These are phyloP conservation scores for Callinectes sapidus DNA, from an alignment of 2,888 invertebrate genomes.

Conservation along the genomic window DNA sequence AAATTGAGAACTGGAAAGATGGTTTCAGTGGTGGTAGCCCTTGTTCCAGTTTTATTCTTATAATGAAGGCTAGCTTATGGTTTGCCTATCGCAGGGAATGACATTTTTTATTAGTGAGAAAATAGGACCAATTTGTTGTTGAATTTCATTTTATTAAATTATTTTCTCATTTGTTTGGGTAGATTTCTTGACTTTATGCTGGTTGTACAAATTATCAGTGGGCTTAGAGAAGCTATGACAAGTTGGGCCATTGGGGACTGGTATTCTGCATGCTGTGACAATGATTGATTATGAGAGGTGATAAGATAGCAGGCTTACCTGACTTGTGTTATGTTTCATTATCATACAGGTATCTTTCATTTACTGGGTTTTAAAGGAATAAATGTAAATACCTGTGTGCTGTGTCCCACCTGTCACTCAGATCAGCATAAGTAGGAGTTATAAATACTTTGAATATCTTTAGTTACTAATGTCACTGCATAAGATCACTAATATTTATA, in stretches of 20 bases:
- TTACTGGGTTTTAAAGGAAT: background rate
- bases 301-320: constrained; percentile 19
- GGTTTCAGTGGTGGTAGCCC: too few species aligned
- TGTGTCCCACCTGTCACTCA: background rate
- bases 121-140: too few species aligned
- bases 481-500: too few species aligned
- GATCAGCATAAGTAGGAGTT: background rate
- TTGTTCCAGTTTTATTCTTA: too few species aligned
- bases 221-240: background rate
- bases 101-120: too few species aligned
- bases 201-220: background rate
- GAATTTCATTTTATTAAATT: too few species aligned
- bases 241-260: background rate
- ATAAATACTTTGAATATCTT: background rate
- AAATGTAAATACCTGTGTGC: background rate
- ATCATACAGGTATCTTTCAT: background rate
- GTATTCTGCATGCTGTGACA: background rate
- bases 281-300: background rate
- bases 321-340: background rate
- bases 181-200: background rate
- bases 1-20: too few species aligned
- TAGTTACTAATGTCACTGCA: background rate
- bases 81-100: too few species aligned
- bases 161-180: background rate
- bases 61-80: too few species aligned